phyloP scores from a whole-genome alignment of 2,113 vertebrate species.

The Menidia beryllina region DNA sequence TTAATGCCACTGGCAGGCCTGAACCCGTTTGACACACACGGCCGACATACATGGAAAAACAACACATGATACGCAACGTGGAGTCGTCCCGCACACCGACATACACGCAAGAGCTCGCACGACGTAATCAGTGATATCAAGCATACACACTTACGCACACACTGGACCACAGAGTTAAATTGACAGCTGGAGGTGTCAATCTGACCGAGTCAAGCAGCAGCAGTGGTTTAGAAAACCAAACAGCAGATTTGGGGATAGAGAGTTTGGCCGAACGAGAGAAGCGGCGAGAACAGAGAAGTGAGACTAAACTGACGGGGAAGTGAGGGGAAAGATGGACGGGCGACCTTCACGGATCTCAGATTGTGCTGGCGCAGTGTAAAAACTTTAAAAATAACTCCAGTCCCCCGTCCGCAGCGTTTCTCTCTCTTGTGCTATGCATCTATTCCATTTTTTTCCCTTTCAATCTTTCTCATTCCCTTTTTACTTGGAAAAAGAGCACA shows the following conservation, averaged over 20 bases:
- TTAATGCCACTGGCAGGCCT: constrained; percentile 23
- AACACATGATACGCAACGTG: not conserved
- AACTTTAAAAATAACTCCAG: constrained; percentile 50
- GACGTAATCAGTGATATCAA: constrained; percentile 23
- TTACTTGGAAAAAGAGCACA: constrained; percentile 51
- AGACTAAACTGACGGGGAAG: constrained; percentile 58
- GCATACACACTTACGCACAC: constrained; percentile 6
- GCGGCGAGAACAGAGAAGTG: constrained; percentile 56
- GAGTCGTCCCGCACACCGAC: not conserved
- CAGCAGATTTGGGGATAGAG: constrained; percentile 38
- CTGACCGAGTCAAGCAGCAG: constrained; percentile 45
- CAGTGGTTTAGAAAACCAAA: constrained; percentile 38
- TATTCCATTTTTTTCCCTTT: constrained; percentile 43
- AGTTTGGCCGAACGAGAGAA: constrained; percentile 30
- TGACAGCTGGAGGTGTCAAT: constrained; percentile 45
- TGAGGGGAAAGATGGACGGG: constrained; percentile 39
- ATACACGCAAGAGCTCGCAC: not conserved
- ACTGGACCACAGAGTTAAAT: constrained; percentile 14
- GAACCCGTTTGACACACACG: constrained; percentile 4
- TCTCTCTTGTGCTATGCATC: constrained; percentile 36
- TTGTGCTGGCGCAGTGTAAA: constrained; percentile 45
- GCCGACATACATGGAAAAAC: constrained; percentile 20
- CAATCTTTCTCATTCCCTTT: constrained; percentile 39
- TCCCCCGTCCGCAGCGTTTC: constrained; percentile 7
- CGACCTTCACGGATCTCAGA: constrained; percentile 50